Evolutionary conservation across 2,888 invertebrate genomes (phyloP), one percentile per base, ranked within the genome.

Genomic region (Venusia cambrica): DNA sequence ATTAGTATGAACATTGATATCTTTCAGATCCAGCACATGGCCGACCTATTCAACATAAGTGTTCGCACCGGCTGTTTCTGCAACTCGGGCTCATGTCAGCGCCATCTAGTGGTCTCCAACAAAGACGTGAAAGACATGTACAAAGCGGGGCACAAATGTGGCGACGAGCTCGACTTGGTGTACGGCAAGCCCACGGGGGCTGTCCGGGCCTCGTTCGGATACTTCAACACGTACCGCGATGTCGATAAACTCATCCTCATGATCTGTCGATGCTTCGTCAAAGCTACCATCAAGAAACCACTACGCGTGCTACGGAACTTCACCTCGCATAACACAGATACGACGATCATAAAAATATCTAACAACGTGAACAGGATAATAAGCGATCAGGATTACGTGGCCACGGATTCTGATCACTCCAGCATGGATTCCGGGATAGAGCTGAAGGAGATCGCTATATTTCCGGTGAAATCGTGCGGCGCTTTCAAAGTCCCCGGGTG

Each of bases 11-110:
- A n/a, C n/a, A n/a, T 13, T 38, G 10, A 11, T 11, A 5, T 25
- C 22, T 5, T 81, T 37, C 74, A 95, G 94, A 94, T 98, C 38
- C 91, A 95, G 59, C 94, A 96, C 61, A 92, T 98, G 88, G 94
- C 97, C 0, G 93, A 95, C 50, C 80, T 97, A 30, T 93, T 96
- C 67, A 92, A 93, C 54, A 93, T 99, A 28, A 92, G 93, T 51
- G 72, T 99, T 18, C 90, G 99, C 45, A 97, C 97, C 1, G 99
- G 99, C 0, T 98, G 98, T 69, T 97, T 98, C 70, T 99, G 99
- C 73, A 99, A 99, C 81, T 94, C 97, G 1, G 99, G 98, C 5
- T 94, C 97, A 1, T 98, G 98, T 66, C 95, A 97, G 68, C 83
- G 91, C 26, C 94, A 94, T 61, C 81, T 98, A 22, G 74, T 87